Evolutionary conservation across 2,113 vertebrate genomes (phyloP).

Genomic region (Pomatostomus ruficeps): DNA sequence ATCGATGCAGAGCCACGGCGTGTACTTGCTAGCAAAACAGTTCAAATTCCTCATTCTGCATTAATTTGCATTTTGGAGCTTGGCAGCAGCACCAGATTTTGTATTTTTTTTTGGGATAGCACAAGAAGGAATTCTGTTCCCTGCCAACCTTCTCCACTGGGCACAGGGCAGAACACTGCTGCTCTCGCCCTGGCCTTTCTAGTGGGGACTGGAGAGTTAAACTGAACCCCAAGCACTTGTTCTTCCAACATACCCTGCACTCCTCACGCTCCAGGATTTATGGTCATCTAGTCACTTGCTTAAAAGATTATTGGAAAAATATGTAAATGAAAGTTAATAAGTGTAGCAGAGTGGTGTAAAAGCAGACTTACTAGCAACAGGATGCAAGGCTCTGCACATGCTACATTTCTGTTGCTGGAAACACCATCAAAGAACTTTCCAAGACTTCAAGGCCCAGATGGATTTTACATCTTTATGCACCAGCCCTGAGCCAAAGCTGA

Average conservation of each 20-base stretch:
- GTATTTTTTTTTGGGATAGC: not conserved
- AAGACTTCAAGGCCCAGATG: not conserved
- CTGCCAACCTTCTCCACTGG: not conserved
- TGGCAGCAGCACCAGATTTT: not conserved
- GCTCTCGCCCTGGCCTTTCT: not conserved
- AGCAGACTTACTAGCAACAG: conserved; percentile 35
- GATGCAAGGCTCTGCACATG: not conserved
- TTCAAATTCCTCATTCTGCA: not conserved
- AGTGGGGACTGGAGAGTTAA: not conserved
- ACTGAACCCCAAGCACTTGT: not conserved
- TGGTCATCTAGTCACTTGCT: conserved; percentile 25
- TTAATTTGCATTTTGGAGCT: not conserved
- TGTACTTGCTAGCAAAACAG: not conserved
- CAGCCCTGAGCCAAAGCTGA: conserved; percentile 16
- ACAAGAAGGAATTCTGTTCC: not conserved
- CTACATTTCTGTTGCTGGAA: conserved; percentile 48
- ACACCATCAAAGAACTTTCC: conserved; percentile 38
- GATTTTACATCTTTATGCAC: conserved; percentile 7
- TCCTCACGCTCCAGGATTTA: conserved; percentile 22
- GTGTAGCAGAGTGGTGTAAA: conserved; percentile 18
- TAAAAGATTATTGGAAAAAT: conserved; percentile 55
- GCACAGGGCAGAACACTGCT: not conserved
- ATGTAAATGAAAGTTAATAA: conserved; percentile 59
- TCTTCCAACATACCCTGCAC: not conserved
- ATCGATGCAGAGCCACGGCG: not conserved